phyloP scores from a whole-genome alignment of 2,888 invertebrate species.

The Platynereis dumerilii region DNA sequence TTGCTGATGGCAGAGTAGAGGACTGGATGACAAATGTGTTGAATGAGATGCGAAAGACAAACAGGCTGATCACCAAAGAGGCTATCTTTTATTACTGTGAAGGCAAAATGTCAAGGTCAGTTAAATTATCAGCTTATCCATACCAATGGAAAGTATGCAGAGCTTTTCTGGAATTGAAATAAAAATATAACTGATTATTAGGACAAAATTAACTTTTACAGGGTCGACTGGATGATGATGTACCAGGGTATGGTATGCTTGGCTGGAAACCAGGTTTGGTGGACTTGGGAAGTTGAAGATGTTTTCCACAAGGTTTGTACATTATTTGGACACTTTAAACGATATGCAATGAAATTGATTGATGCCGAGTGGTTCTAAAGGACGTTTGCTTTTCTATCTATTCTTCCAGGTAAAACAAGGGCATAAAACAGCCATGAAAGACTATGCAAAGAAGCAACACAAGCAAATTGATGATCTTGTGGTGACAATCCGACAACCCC shows the following conservation, averaged over 20 bases:
- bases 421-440: slow-evolving; percentile 87
- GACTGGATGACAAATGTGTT: slow-evolving; percentile 91
- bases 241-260: slow-evolving; percentile 88
- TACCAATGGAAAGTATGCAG: no score
- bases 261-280: slow-evolving; percentile 90
- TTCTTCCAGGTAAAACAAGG: slow-evolving; percentile 59
- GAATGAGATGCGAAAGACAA: slow-evolving; percentile 82
- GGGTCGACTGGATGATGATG: slow-evolving; percentile 87
- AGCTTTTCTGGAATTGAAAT: no score
- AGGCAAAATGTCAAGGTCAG: slow-evolving; percentile 71
- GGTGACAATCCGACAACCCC: slow-evolving; percentile 73
- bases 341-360: no score
- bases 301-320: slow-evolving; percentile 71
- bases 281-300: slow-evolving; percentile 94
- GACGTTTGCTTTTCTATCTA: no score
- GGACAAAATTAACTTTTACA: slow-evolving; percentile 57
- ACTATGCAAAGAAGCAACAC: slow-evolving; percentile 81
- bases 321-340: no score
- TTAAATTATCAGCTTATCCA: no score
- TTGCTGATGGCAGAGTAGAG: slow-evolving; percentile 83
- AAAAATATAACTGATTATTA: no score
- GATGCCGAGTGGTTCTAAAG: no score
- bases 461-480: slow-evolving; percentile 84
- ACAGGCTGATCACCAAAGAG: slow-evolving; percentile 83
- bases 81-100: slow-evolving; percentile 86